Percentiles rank a stretch among this genome's conserved stretches.
Evolutionary conservation across 2,113 vertebrate species (phyloP).

Genomic region (Ochotona curzoniae): DNA sequence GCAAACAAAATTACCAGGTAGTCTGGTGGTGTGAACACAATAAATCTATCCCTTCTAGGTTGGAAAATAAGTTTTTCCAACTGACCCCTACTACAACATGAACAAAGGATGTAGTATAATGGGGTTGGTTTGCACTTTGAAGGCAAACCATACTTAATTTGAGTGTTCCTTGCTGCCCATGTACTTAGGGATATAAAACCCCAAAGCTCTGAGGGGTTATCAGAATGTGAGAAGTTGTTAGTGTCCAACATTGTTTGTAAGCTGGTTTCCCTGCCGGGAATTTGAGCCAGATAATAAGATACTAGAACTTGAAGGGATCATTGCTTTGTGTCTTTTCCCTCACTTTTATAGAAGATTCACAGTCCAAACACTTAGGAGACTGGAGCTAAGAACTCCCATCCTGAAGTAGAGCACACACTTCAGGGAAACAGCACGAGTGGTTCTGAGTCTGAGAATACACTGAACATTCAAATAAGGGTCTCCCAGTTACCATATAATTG

Average conservation of each 20-base stretch:
- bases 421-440: not conserved
- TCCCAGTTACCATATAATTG: not conserved
- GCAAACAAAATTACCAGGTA: not conserved
- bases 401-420: not conserved
- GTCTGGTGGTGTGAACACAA: too few relatives aligned
- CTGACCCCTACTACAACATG: not conserved
- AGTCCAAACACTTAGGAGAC: not conserved
- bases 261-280: not conserved
- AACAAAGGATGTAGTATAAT: not conserved
- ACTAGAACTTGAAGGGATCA: not conserved
- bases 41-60: not conserved
- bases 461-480: not conserved
- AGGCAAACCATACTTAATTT: rapidly evolving
- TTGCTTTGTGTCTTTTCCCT: not conserved
- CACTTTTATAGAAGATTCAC: not conserved
- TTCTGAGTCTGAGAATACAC: not conserved
- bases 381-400: not conserved
- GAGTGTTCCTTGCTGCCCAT: not conserved
- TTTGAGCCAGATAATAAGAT: not conserved
- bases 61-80: not conserved
- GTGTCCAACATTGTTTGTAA: rapidly evolving
- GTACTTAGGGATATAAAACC: not conserved
- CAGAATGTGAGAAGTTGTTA: not conserved
- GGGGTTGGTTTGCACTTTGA: too few relatives aligned
- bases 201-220: rapidly evolving